phyloP scores from a whole-genome alignment of 2,797 vertebrate species.

The Calcarius lapponicus region DNA sequence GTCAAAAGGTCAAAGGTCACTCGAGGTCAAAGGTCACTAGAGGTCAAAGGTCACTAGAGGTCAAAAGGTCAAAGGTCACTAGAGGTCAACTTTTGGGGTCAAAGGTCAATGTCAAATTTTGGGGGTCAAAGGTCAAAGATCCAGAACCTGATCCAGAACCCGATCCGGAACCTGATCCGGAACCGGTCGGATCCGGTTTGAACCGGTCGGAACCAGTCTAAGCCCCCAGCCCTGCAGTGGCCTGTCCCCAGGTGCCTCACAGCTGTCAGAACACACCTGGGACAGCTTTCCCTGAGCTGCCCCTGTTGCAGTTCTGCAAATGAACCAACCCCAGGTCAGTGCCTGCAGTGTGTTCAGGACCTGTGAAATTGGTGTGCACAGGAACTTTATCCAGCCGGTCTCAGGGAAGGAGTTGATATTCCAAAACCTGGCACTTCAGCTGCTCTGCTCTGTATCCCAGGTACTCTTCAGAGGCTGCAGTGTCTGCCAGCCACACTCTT shows the following conservation, averaged over 20 bases:
- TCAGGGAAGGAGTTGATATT: not conserved
- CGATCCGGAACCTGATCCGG: no score
- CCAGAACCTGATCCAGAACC: no score
- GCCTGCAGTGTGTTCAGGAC: not conserved
- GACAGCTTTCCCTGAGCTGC: not conserved
- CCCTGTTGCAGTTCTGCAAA: not conserved
- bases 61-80: no score
- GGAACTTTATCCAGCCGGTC: not conserved
- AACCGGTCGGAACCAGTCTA: no score
- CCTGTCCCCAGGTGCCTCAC: not conserved
- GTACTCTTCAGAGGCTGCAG: not conserved
- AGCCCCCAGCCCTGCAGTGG: not conserved
- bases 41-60: no score
- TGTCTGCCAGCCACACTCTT: not conserved
- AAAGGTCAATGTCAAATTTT: no score
- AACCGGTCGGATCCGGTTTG: no score
- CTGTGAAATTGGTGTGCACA: not conserved
- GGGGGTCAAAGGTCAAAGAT: no score
- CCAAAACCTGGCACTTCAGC: not conserved
- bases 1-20: no score
- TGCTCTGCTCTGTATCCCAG: not conserved
- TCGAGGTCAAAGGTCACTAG: no score
- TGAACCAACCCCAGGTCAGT: not conserved
- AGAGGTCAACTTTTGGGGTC: no score
- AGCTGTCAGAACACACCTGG: slow-evolving; percentile 20